Conservation (phyloP, 2,888 invertebrate species). For the Cephus rjabovi region DNA sequence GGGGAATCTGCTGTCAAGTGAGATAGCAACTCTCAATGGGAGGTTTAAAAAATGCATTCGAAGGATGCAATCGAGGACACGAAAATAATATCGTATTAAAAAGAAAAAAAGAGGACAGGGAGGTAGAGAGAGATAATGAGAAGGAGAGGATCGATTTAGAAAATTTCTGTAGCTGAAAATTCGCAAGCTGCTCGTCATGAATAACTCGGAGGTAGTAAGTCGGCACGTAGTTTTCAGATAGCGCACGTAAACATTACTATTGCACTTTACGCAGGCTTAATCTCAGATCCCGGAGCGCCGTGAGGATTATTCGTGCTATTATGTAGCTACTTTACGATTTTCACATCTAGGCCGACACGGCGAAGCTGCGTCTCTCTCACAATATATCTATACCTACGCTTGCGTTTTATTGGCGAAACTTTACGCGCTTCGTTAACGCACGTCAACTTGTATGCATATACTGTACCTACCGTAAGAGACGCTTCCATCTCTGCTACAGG, state of each 20-base stretch:
- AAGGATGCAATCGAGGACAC: background rate
- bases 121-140: background rate
- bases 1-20: background rate
- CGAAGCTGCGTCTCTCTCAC: slow-evolving; percentile 11
- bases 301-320: slow-evolving; percentile 45
- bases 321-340: slow-evolving; percentile 61
- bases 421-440: background rate
- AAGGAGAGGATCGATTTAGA: background rate
- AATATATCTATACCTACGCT: background rate
- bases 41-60: background rate
- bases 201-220: slow-evolving; percentile 8
- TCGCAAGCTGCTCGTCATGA: background rate
- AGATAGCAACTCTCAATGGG: background rate
- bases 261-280: slow-evolving; percentile 56
- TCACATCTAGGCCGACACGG: slow-evolving; percentile 53
- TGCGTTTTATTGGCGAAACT: background rate
- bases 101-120: background rate
- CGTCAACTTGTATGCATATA: background rate
- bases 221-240: background rate
- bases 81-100: background rate
- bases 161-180: background rate
- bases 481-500: slow-evolving; percentile 3
- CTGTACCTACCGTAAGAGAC: background rate
- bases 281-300: slow-evolving; percentile 53
- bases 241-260: slow-evolving; percentile 43